Evolutionary conservation across 2,797 vertebrate species (phyloP), one percentile per base, ranked within the genome.

Genomic region (Saxicola maurus): DNA sequence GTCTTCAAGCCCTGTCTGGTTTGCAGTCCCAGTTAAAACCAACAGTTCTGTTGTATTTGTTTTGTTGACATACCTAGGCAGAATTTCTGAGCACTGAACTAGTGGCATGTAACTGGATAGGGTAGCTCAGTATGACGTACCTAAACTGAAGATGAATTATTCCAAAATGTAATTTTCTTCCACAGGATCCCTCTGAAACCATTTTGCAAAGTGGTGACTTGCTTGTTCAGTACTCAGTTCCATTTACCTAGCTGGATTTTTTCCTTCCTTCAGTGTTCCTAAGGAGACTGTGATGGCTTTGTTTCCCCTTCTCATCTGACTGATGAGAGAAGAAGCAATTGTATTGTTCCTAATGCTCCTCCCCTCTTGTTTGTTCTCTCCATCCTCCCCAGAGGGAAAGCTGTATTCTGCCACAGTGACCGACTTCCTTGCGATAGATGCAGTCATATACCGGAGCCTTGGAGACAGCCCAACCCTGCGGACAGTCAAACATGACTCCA

Each of bases 401-500:
- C 97, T 99, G 40, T 99, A 99, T 97, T 99, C 99, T 11, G 99
- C 99, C 96, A 99, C 99, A 28, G 99, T 99, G 96, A 99, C 99
- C 14, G 99, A 99, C 97, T 99, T 99, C 96, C 98, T 99, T 57
- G 99, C 99, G 25, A 99, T 99, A 78, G 99, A 99, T 92, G 98
- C 99, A 11, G 99, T 99, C 96, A 99, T 99, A 97, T 99, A 99
- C 95, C 98, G 99, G 93, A 99, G 99, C 96, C 98, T 99, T 77
- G 99, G 99, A 96, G 98, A 99, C 97, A 99, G 99, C 96, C 98
- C 98, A 66, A 99, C 99, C 73, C 97, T 99, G 91, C 98, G 99
- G 95, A 99, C 99, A 61, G 99, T 99, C 96, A 99, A 99, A 97
- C 99, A 99, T 28, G 99, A 99, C 97, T 99, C 99, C 80, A 99